Evolutionary conservation across 1,140 invertebrate species (phyloP), one percentile per base, ranked within the genome.

Genomic region (Drosophila cardini): DNA sequence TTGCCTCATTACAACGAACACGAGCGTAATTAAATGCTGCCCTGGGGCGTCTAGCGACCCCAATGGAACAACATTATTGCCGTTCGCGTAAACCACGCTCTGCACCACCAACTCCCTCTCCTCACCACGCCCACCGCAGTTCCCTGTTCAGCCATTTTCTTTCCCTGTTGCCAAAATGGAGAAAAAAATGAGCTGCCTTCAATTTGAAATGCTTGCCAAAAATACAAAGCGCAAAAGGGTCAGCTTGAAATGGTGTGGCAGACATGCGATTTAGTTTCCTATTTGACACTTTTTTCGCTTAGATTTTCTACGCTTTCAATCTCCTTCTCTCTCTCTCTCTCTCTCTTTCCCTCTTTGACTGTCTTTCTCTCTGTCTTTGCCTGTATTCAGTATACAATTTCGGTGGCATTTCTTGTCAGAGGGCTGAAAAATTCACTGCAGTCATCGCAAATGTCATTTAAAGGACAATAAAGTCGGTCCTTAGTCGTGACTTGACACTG

Each of bases 251-350:
- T 64, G 71, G 71, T 40, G 48, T 72, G 53, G 70, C 55, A 32
- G 77, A 84, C 73, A 89, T 89, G 84, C 84, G 84, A 89, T 89
- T 89, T 84, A 89, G 84, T 89, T 89, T 89, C 84, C 84, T 89
- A 89, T 89, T 89, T 89, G 84, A 89, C 84, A 89, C 84, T 89
- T 89, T 86, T 79, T 76, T 36, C 53, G 50, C 32, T 76, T 80
- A 65, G 32, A 21, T 60, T 71, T 40, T 43, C 15, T 15, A 30
- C 9, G 42, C 36, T 43, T 57, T 56, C 21, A 26, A 26, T 26
- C 21, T 26, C 21, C 5, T 3, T 21, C 21, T 21, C 21, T 21
- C 21, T 21, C 21, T 21, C 21, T 21, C 21, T 21, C 21, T 26
- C 2, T 26, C 2, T 2, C 21, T 26, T 5, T 26, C 2, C 4